phyloP scores from a whole-genome alignment of 2,888 invertebrate genomes.

The Hypercompe scribonia region DNA sequence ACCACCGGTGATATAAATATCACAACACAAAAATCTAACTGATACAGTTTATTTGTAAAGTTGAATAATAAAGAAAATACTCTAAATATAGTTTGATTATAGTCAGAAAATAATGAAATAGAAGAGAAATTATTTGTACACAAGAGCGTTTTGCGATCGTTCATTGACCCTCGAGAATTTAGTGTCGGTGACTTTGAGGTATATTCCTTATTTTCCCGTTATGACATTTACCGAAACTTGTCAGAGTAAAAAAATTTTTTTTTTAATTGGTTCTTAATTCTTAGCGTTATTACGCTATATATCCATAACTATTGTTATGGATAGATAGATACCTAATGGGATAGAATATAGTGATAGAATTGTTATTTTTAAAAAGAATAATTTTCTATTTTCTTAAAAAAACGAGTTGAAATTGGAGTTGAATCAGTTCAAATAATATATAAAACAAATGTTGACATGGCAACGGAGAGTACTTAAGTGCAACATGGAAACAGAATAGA shows the following conservation, averaged over 20 bases:
- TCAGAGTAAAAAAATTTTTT: not conserved
- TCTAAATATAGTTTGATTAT: slow-evolving; percentile 2
- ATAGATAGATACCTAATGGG: too few species aligned
- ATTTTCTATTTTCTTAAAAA: too few species aligned
- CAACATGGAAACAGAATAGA: too few species aligned
- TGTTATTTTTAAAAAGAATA: too few species aligned
- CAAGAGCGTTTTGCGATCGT: slow-evolving; percentile 36
- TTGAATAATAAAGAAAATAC: slow-evolving; percentile 25
- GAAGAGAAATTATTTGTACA: slow-evolving; percentile 30
- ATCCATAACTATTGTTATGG: too few species aligned
- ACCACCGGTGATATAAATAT: slow-evolving; percentile 31
- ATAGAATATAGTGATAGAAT: too few species aligned
- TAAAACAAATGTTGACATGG: too few species aligned
- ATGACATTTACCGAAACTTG: slow-evolving; percentile 23
- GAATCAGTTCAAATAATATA: too few species aligned
- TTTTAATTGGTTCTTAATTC: not conserved
- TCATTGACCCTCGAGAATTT: slow-evolving; percentile 39
- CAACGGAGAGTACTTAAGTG: too few species aligned
- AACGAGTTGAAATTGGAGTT: too few species aligned
- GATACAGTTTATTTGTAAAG: not conserved
- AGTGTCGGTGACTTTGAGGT: not conserved
- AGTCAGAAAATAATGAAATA: slow-evolving; percentile 14
- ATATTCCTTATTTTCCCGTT: slow-evolving; percentile 40
- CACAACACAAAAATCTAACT: not conserved
- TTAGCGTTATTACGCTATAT: too few species aligned